Base-by-base conservation (phyloP, 2,888 invertebrate genomes). In the Phymatocera aterrima region DNA sequence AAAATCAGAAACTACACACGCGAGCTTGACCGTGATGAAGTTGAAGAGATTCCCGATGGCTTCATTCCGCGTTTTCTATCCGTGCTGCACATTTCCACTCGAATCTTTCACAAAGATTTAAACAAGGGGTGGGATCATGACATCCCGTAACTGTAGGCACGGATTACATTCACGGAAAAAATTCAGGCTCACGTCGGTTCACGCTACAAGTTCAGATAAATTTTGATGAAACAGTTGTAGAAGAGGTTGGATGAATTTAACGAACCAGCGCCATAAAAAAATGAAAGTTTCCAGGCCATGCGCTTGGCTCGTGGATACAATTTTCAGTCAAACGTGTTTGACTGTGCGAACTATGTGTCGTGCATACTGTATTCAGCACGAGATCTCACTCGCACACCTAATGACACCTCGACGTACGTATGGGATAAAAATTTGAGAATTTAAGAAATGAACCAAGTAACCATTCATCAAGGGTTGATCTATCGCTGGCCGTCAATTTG, bases 381-480 rank as follows among this genome's bases (percentile, higher is more conserved):
- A 10, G 18, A 21, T 37, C 1, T n/a, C n/a, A n/a, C 40, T 46
- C 15, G 15, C n/a, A 1, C 1, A 68, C 10, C 43, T 46, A 46
- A n/a, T 46, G 46, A 24, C 28, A 46, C 24, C 46, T 24, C 46
- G 46, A 46, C n/a, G n/a, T n/a, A 46, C 21, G 64, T 28, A 68
- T 43, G 18, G 46, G 28, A 68, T 46, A 43, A 24, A 28, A 21
- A 46, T 68, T 68, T 46, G 18, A 46, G 21, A 43, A 46, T 68
- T 15, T 24, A 68, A 46, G 46, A 68, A 68, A 64, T 64, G n/a
- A 46, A 68, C 15, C 68, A 46, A 43, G 46, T 43, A 46, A 68
- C 68, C 68, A 68, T 68, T 68, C 46, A 46, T 68, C 68, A 46
- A 68, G 68, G 68, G 43, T 68, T 68, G 28, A 68, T 68, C 68